These are phyloP conservation scores for Galerucella pusilla DNA, from an alignment of 2,888 invertebrate species.

Conservation along the genomic window DNA sequence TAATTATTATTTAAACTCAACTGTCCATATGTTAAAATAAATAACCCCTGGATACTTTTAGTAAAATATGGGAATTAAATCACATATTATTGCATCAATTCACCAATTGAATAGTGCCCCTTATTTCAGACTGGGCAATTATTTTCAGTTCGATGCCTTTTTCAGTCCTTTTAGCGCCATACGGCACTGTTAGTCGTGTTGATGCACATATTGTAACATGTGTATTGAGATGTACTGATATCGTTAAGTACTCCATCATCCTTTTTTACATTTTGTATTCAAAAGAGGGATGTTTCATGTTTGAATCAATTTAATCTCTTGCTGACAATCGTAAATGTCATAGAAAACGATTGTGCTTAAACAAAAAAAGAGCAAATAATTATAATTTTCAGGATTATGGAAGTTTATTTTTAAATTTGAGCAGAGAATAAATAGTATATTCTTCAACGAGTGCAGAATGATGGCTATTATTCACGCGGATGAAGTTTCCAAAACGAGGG, in stretches of 20 bases:
- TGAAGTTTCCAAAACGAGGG: no score
- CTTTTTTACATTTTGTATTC: slow-evolving; percentile 27
- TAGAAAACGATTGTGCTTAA: no score
- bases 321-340: not conserved
- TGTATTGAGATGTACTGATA: slow-evolving; percentile 47
- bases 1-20: not conserved
- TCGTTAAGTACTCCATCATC: slow-evolving; percentile 42
- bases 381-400: no score
- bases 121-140: slow-evolving; percentile 38
- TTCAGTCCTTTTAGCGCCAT: slow-evolving; percentile 51
- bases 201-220: slow-evolving; percentile 47
- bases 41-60: not conserved
- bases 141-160: slow-evolving; percentile 52
- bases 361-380: no score
- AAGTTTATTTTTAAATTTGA: no score
- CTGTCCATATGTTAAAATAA: slow-evolving; percentile 1
- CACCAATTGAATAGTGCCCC: slow-evolving; percentile 30
- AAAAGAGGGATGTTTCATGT: slow-evolving; percentile 8
- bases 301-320: slow-evolving; percentile 6
- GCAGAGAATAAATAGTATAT: no score
- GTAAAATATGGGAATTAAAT: slow-evolving; percentile 33
- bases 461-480: no score
- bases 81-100: slow-evolving; percentile 28
- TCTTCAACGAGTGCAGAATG: no score
- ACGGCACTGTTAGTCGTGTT: slow-evolving; percentile 45